A percentile compares a stretch with the other conserved stretches of the same genome.
These are phyloP conservation scores for Volucella zonaria DNA, from an alignment of 2,888 invertebrate genomes.

Conservation along the genomic window DNA sequence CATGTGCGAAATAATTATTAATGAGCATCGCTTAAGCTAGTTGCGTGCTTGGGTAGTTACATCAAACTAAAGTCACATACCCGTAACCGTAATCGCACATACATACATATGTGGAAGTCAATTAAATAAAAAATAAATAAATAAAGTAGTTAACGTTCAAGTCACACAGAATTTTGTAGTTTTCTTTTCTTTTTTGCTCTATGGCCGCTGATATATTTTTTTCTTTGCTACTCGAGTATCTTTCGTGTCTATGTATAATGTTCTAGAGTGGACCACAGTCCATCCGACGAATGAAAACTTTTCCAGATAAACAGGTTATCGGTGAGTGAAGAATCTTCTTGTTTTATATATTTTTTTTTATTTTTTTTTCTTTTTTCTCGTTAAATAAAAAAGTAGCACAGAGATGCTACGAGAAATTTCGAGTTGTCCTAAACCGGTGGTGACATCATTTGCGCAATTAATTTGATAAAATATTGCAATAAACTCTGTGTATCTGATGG, in stretches of 20 bases:
- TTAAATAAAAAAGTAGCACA: conserved; percentile 34
- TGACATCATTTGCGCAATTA: conserved; percentile 65
- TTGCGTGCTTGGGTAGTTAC: neutral
- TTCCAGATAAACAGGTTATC: conserved; percentile 63
- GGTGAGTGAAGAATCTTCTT: conserved; percentile 1
- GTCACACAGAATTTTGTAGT: conserved; percentile 14
- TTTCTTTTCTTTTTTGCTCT: conserved; percentile 5
- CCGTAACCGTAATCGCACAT: no score
- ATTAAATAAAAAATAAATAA: conserved; percentile 29
- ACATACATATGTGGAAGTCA: conserved; percentile 1
- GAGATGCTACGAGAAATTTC: conserved; percentile 18
- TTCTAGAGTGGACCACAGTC: conserved; percentile 3
- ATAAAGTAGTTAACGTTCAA: conserved; percentile 42
- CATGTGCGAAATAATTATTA: conserved; percentile 31
- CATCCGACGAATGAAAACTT: conserved; percentile 26
- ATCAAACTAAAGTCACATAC: neutral
- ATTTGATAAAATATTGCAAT: conserved; percentile 67
- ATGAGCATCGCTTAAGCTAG: conserved; percentile 2
- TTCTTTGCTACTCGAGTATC: neutral
- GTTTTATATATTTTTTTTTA: conserved; percentile 2
- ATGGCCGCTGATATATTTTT: conserved; percentile 4
- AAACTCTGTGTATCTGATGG: neutral
- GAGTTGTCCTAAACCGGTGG: conserved; percentile 48
- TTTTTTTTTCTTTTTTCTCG: neutral
- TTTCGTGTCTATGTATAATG: conserved; percentile 2